Evolutionary conservation across 2,888 invertebrate genomes (phyloP).

Genomic region (Periphyllus acericola): DNA sequence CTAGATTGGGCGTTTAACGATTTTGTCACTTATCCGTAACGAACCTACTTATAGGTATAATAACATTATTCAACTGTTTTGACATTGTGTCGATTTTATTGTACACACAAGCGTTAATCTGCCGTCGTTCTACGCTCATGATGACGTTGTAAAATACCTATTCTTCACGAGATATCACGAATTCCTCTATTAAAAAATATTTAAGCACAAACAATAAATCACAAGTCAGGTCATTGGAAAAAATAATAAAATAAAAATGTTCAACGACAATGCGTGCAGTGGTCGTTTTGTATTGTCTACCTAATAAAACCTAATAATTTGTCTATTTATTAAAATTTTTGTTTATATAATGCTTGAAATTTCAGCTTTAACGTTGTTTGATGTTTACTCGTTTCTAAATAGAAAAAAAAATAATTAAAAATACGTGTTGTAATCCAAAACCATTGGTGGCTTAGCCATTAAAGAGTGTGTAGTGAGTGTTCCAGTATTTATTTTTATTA

Average conservation of each 20-base stretch:
- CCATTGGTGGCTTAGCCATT: too few relatives aligned
- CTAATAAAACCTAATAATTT: background rate
- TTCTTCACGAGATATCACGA: constrained; percentile 14
- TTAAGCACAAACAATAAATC: constrained; percentile 13
- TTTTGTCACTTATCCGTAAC: background rate
- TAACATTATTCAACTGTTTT: background rate
- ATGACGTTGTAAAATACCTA: constrained; percentile 13
- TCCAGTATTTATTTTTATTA: too few relatives aligned
- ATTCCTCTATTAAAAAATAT: constrained; percentile 1
- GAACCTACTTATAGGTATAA: background rate
- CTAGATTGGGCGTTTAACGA: background rate
- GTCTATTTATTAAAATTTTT: background rate
- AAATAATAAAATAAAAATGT: background rate
- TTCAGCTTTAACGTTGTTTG: background rate
- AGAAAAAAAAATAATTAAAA: background rate
- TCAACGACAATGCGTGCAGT: background rate
- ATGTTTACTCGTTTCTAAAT: background rate
- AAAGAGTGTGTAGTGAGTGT: too few relatives aligned
- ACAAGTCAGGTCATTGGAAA: background rate
- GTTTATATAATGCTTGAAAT: background rate
- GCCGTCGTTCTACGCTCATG: background rate
- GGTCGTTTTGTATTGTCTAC: constrained; percentile 1
- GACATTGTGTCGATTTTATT: background rate
- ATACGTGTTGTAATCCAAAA: background rate
- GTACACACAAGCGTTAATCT: background rate